Evolutionary conservation across 2,888 invertebrate genomes (phyloP), one percentile per base, ranked within the genome.

Genomic region (Marronus borbonicus): DNA sequence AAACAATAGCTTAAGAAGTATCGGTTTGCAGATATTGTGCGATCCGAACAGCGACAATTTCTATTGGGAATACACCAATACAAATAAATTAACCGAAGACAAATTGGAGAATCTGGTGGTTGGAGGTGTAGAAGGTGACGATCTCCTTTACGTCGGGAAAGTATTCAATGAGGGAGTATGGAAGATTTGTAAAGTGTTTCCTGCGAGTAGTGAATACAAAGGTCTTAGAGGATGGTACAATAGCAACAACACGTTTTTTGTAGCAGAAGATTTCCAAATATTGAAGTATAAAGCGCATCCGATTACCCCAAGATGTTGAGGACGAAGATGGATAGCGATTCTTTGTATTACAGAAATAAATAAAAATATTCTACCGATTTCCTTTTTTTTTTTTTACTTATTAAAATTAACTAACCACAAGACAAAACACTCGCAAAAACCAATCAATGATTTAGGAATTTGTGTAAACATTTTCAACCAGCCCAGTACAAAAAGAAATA

Each of bases 171-270:
- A 68, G 17, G 68, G 39, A 4, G 39, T 20, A n/a, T 68, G 44
- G 44, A 68, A 68, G 20, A 68, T 68, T n/a, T 31, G 68, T 39
- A 68, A 68, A 17, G 68, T 68, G n/a, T 68, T 68, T 39, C 49
- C 68, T 4, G 7, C 20, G 17, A 68, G 44, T 10, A 39, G n/a
- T 39, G 5, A 2, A 5, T n/a, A 10, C 3, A 39, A 3, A n/a
- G 68, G 68, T 14, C 36, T 68, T 5, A 39, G 68, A 68, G 39
- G 39, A 20, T 20, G 55, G 20, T 55, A 55, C n/a, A 17, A 52
- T 52, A 17, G 17, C 20, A 55, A 55, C 55, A 20, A 55, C 10
- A 20, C 55, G 20, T 17, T n/a, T 20, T 55, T 20, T 20, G 8
- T 20, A 17, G 20, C 55, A 5, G 55, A 55, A 2, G 55, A 55